phyloP scores from a whole-genome alignment of 2,888 invertebrate species.

The Cephus rjabovi region DNA sequence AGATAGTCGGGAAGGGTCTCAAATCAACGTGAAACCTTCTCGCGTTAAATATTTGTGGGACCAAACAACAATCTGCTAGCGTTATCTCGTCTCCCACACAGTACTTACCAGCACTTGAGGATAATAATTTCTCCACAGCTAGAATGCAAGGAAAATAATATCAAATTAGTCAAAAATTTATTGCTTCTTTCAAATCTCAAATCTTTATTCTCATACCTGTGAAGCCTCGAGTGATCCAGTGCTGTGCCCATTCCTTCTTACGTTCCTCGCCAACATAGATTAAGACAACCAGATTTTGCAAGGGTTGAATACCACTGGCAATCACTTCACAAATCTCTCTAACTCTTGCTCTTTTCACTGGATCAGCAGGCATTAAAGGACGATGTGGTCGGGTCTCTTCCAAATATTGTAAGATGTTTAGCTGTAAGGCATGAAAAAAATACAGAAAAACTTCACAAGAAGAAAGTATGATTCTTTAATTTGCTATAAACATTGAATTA shows the following conservation, averaged over 20 bases:
- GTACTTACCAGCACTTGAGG: conserved; percentile 88
- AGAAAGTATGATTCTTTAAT: not conserved
- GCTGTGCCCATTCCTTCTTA: conserved; percentile 92
- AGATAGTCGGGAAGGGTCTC: conserved; percentile 88
- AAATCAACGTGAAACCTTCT: conserved; percentile 95
- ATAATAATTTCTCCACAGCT: conserved; percentile 89
- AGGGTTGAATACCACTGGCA: conserved; percentile 93
- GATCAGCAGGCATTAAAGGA: conserved; percentile 89
- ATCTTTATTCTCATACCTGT: conserved; percentile 64
- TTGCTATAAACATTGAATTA: conserved; percentile 17
- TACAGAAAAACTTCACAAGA: not conserved
- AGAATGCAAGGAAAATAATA: conserved; percentile 49
- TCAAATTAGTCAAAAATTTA: not conserved
- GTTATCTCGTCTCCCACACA: conserved; percentile 95
- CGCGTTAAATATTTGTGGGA: conserved; percentile 96
- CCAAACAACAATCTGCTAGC: conserved; percentile 93
- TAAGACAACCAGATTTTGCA: conserved; percentile 92
- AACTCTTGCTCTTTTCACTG: conserved; percentile 89
- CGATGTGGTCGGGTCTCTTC: conserved; percentile 92
- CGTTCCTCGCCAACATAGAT: conserved; percentile 90
- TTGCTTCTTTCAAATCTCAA: not conserved
- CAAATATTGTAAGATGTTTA: conserved; percentile 94
- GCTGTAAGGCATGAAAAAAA: conserved; percentile 60
- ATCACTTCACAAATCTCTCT: conserved; percentile 94
- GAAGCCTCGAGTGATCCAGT: conserved; percentile 92